phyloP scores from a whole-genome alignment of 2,113 vertebrate genomes.

The Gambusia holbrooki region DNA sequence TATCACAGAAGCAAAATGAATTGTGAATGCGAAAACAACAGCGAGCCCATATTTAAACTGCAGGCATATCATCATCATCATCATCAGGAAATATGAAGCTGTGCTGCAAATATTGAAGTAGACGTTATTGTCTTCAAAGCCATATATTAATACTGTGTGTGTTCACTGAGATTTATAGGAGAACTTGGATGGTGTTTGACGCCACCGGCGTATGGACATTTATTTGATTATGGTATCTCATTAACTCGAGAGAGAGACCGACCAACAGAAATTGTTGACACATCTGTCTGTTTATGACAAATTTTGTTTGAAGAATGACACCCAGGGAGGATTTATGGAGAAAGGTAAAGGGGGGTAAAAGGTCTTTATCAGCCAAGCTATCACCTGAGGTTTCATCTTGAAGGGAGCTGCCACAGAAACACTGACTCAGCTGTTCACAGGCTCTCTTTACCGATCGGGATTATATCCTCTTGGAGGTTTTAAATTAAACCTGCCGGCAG shows the following conservation, averaged over 20 bases:
- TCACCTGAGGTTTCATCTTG: slow-evolving; percentile 21
- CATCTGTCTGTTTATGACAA: neutral
- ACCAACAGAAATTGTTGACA: neutral
- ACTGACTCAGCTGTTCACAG: slow-evolving; percentile 25
- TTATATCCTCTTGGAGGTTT: slow-evolving; percentile 21
- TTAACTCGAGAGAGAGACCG: neutral
- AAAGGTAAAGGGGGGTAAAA: neutral
- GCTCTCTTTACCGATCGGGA: neutral
- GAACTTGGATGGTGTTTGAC: neutral
- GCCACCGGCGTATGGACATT: neutral
- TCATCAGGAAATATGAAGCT: neutral
- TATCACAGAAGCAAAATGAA: neutral
- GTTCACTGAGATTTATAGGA: neutral
- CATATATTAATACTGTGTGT: neutral
- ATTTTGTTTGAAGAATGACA: neutral
- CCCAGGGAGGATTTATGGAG: neutral
- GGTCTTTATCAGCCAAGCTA: slow-evolving; percentile 13
- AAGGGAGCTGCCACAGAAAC: neutral
- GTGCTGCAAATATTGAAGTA: neutral
- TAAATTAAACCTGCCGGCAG: slow-evolving; percentile 36
- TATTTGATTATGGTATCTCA: neutral
- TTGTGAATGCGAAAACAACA: neutral
- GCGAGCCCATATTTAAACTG: neutral
- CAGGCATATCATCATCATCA: neutral
- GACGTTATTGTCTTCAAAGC: neutral